phyloP scores from a whole-genome alignment of 2,797 vertebrate species.

The Delichon dasypus region DNA sequence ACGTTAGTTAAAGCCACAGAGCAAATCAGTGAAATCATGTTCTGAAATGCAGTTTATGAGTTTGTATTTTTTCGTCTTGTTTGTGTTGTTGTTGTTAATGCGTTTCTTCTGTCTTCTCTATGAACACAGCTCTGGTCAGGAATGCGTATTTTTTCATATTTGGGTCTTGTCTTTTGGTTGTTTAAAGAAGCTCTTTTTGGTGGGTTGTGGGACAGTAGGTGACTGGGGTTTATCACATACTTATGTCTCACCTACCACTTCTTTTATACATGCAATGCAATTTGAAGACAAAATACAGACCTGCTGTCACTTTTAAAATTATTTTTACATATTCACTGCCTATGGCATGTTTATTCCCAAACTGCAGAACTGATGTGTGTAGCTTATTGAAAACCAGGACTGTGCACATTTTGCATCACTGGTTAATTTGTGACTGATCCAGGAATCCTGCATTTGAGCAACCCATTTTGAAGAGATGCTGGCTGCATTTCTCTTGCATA shows the following conservation, averaged over 20 bases:
- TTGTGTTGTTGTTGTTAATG: neutral
- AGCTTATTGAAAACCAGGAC: neutral
- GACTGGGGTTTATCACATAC: neutral
- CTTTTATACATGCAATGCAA: neutral
- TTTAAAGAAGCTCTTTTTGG: neutral
- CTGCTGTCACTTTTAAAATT: neutral
- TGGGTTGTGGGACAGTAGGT: neutral
- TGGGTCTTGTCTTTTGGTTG: neutral
- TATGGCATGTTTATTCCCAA: neutral
- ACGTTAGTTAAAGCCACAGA: neutral
- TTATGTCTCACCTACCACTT: neutral
- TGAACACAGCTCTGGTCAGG: neutral
- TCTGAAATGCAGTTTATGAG: neutral
- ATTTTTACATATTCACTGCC: neutral
- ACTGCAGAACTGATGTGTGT: neutral
- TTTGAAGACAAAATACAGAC: neutral
- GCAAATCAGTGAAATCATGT: neutral
- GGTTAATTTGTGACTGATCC: neutral
- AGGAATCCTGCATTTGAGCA: neutral
- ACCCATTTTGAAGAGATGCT: neutral
- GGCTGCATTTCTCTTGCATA: neutral
- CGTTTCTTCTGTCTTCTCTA: neutral
- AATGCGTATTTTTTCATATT: neutral
- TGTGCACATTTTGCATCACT: neutral
- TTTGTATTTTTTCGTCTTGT: neutral